Evolutionary conservation across 2,797 vertebrate species (phyloP).

Genomic region (Scomberomorus guttatus): DNA sequence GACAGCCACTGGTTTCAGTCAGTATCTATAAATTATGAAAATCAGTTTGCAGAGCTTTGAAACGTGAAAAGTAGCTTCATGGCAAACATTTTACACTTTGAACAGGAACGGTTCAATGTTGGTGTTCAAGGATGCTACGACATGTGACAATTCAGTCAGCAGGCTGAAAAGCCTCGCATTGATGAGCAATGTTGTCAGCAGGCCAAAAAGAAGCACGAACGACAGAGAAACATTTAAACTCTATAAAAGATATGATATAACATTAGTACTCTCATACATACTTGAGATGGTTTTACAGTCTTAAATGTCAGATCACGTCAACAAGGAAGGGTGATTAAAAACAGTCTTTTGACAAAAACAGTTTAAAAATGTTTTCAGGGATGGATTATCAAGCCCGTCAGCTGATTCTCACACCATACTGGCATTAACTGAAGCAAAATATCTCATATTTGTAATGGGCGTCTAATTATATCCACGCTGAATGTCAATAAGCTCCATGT

Average conservation of each 20-base stretch:
- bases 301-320: not conserved
- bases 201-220: not conserved
- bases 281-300: not conserved
- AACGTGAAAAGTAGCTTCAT: not conserved
- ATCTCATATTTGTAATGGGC: not conserved
- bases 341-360: not conserved
- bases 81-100: constrained; percentile 4
- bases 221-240: not conserved
- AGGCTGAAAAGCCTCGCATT: not conserved
- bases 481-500: constrained; percentile 2
- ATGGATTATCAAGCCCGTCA: not conserved
- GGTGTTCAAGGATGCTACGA: constrained; percentile 18
- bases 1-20: not conserved
- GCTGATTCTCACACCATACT: too few relatives aligned
- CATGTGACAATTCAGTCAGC: not conserved
- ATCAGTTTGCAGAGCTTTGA: constrained; percentile 1
- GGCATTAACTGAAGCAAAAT: not conserved
- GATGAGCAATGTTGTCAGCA: not conserved
- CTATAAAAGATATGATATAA: not conserved
- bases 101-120: not conserved
- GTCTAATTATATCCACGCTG: not conserved
- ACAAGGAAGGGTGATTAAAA: too few relatives aligned
- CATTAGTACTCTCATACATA: not conserved
- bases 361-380: not conserved
- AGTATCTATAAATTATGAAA: not conserved